phyloP scores from a whole-genome alignment of 2,797 vertebrate genomes.

The Apodemus agrarius region DNA sequence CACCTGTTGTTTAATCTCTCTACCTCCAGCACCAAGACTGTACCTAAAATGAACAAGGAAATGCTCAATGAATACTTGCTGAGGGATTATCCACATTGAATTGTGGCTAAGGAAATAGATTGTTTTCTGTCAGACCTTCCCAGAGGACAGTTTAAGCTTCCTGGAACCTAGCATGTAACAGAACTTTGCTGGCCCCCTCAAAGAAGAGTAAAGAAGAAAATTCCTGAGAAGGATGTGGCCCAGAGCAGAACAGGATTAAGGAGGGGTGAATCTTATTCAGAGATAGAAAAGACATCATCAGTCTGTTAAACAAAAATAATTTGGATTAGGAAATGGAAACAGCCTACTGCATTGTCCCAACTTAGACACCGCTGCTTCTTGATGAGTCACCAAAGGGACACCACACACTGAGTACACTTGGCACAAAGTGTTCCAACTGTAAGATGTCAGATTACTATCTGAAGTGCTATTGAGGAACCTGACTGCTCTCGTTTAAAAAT shows the following conservation, averaged over 20 bases:
- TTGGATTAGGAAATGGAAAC: constrained; percentile 54
- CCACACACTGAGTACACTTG: neutral
- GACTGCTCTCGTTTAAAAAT: constrained; percentile 27
- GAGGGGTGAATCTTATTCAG: neutral
- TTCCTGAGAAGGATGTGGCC: neutral
- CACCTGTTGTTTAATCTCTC: neutral
- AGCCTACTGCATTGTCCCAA: constrained; percentile 21
- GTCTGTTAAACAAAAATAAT: constrained; percentile 61
- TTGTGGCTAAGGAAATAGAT: neutral
- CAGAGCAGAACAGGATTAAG: neutral
- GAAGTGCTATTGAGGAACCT: neutral
- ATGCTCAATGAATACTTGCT: neutral
- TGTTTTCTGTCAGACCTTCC: neutral
- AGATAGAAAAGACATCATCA: constrained; percentile 28
- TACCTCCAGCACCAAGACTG: neutral
- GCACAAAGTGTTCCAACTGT: constrained; percentile 34
- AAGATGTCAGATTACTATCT: constrained; percentile 52
- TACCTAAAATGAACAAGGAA: neutral
- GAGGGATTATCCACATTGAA: neutral
- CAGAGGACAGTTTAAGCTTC: neutral
- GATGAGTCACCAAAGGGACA: constrained; percentile 19
- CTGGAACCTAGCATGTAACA: neutral
- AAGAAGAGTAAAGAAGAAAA: neutral
- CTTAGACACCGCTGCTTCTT: neutral
- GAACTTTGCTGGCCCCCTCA: neutral